Percentiles rank a stretch among this genome's conserved stretches.
Evolutionary conservation across 2,888 invertebrate species (phyloP).

Genomic region (Oegoconia quadripuncta): DNA sequence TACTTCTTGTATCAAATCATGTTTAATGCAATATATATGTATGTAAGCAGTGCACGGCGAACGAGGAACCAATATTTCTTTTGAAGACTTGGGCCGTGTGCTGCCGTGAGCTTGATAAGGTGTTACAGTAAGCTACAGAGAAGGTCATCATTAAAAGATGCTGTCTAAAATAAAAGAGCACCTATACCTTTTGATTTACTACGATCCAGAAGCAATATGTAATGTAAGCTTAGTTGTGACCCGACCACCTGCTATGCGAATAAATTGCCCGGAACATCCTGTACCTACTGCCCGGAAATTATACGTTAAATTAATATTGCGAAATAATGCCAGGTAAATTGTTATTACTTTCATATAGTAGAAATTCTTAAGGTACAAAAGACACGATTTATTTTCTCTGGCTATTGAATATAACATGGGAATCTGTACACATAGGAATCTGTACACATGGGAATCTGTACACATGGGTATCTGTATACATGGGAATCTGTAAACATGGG

Average conservation of each 20-base stretch:
- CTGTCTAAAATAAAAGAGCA: slow-evolving; percentile 7
- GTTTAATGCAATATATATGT: too few species aligned
- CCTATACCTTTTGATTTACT: slow-evolving; percentile 37
- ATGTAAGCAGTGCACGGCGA: too few species aligned
- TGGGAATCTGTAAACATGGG: too few species aligned
- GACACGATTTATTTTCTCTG: not conserved
- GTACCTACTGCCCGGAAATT: slow-evolving; percentile 16
- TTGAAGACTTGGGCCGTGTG: too few species aligned
- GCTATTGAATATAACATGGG: not conserved
- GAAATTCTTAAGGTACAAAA: not conserved
- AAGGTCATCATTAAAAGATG: slow-evolving; percentile 1
- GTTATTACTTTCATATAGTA: slow-evolving; percentile 1
- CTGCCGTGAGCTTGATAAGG: too few species aligned
- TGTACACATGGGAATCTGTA: too few species aligned
- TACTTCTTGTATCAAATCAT: too few species aligned
- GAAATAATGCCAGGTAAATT: slow-evolving; percentile 5
- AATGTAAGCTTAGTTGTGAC: slow-evolving; percentile 15
- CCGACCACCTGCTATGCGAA: slow-evolving; percentile 50
- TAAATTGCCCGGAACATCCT: slow-evolving; percentile 43
- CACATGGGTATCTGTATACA: too few species aligned
- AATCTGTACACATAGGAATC: too few species aligned
- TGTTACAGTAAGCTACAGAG: too few species aligned
- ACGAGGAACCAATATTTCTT: too few species aligned
- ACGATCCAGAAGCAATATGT: slow-evolving; percentile 17
- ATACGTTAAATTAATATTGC: slow-evolving; percentile 8